Evolutionary conservation across 2,113 vertebrate genomes (phyloP), one percentile per base, ranked within the genome.

Genomic region (Carollia perspicillata): DNA sequence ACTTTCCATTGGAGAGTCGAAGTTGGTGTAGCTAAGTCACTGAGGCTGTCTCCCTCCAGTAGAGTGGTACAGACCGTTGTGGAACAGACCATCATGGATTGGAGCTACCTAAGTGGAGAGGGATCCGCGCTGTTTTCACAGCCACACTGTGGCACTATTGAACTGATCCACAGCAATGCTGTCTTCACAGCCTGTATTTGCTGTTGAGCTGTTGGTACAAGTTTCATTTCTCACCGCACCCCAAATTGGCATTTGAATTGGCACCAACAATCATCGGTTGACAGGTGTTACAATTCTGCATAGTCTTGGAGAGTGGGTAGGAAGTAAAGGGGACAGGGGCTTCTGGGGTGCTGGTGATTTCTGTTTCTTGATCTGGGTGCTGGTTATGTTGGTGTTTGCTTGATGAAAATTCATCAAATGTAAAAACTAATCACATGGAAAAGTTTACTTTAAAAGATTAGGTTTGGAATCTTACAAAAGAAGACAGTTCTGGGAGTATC

Each of bases 351-450:
- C 53, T 91, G 68, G 26, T 37, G 35, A 81, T 37, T 11, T 75
- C 30, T 72, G 30, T 40, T 71, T 94, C 84, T 90, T 58, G 51
- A 55, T 44, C 85, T 88, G 78, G 26, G 47, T 77, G 66, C 12
- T 69, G 30, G 22, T 68, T 69, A 53, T 0, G 4, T 47, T 49
- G 37, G 30, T 74, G 55, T 77, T 91, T 71, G 90, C 55, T 71
- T 85, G 90, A 69, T 40, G 65, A 90, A 92, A 93, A 93, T 42
- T 91, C 68, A 63, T 68, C 79, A 63, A 18, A 80, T 33, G 23
- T 81, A 89, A 71, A 87, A 97, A 66, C 22, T 14, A 65, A 88
- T 80, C 6, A 5, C 9, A 26, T 13, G 35, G 42, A 9, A 80
- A 78, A 65, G 65, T 83, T 96, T 35, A 30, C 71, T 94, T 94